Percentiles rank a stretch among this genome's conserved stretches.
phyloP scores from a whole-genome alignment of 2,113 vertebrate species.

The Gallinago jamesoni region DNA sequence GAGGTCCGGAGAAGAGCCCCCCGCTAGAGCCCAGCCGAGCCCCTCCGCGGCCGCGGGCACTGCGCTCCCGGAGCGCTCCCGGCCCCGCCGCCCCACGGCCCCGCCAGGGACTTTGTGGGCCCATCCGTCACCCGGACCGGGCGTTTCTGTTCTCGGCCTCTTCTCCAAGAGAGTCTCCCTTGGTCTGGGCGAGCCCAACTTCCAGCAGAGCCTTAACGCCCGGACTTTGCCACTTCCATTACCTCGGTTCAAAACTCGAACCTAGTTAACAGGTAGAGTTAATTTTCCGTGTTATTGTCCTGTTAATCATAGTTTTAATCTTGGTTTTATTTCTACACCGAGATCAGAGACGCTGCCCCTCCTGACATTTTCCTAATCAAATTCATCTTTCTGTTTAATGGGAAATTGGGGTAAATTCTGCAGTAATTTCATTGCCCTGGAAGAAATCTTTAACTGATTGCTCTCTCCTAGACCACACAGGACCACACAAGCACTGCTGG shows the following conservation, averaged over 20 bases:
- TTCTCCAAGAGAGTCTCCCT: background rate
- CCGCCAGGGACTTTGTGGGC: background rate
- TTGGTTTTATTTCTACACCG: background rate
- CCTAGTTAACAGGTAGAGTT: background rate
- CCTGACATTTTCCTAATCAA: constrained; percentile 54
- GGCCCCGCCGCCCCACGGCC: no score
- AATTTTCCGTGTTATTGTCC: background rate
- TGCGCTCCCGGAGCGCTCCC: rapidly evolving
- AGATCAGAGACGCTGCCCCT: constrained; percentile 1
- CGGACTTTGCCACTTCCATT: background rate
- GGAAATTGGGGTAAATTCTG: constrained; percentile 51
- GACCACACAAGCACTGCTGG: constrained; percentile 79
- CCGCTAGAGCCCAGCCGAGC: background rate
- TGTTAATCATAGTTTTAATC: constrained; percentile 18
- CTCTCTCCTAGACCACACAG: constrained; percentile 68
- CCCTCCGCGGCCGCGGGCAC: background rate
- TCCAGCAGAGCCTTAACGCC: background rate
- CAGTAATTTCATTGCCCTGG: constrained; percentile 56
- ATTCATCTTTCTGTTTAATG: constrained; percentile 47
- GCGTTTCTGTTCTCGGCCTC: background rate
- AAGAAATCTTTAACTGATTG: constrained; percentile 77
- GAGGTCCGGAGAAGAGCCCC: no score
- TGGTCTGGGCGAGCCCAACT: background rate
- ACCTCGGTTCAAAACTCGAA: background rate
- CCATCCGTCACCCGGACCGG: background rate